Conservation (phyloP, 2,113 vertebrate genomes). For the Sitta europaea region DNA sequence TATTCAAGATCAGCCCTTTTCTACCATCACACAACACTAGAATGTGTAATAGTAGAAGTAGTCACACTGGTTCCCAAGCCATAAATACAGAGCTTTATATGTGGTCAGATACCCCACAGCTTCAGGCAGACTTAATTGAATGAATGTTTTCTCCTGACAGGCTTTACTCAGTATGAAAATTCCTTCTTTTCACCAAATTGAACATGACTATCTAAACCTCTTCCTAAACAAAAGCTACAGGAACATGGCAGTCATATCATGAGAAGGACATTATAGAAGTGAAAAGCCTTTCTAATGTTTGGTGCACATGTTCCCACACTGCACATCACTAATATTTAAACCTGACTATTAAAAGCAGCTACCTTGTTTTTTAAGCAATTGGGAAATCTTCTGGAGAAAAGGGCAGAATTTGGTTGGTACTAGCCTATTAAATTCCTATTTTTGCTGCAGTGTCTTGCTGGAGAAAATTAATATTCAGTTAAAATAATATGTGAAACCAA, state of each 20-base stretch:
- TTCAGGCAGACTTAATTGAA: neutral
- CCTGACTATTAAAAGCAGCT: neutral
- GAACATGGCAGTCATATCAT: neutral
- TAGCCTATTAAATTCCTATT: neutral
- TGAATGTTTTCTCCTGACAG: neutral
- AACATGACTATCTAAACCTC: neutral
- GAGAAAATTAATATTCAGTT: neutral
- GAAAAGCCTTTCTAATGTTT: neutral
- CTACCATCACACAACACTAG: neutral
- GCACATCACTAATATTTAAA: neutral
- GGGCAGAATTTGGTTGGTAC: neutral
- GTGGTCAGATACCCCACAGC: neutral
- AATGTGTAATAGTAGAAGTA: neutral
- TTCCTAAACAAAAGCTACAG: neutral
- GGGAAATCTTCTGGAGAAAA: neutral
- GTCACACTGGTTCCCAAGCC: neutral
- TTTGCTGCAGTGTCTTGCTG: neutral
- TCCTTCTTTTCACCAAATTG: neutral
- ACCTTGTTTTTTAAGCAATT: neutral
- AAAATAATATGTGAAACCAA: neutral
- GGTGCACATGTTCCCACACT: rapidly evolving
- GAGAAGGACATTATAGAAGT: neutral
- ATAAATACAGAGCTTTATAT: neutral
- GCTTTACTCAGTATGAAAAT: neutral
- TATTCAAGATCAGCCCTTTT: neutral